Percentiles rank a stretch among this genome's conserved stretches.
Evolutionary conservation across 2,113 vertebrate genomes (phyloP).

Genomic region (Vombatus ursinus): DNA sequence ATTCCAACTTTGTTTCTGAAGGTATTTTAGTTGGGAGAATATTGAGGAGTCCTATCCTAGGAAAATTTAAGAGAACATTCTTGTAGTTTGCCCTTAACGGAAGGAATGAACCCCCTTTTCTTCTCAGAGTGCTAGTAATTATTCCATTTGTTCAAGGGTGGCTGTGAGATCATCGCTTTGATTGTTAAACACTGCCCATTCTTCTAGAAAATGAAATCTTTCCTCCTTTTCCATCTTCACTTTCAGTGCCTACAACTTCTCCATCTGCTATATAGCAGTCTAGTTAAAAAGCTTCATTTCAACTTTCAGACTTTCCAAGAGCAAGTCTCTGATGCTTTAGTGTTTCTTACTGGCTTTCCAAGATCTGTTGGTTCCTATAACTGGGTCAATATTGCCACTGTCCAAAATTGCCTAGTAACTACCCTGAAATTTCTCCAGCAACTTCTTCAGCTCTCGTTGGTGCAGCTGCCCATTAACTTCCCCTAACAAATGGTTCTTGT

Average conservation of each 20-base stretch:
- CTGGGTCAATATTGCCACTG: constrained; percentile 79
- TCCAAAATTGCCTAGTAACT: constrained; percentile 82
- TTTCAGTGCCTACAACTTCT: constrained; percentile 80
- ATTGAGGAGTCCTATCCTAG: constrained; percentile 25
- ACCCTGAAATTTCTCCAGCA: constrained; percentile 81
- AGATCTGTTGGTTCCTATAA: constrained; percentile 69
- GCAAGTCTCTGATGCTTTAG: constrained; percentile 52
- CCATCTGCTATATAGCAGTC: constrained; percentile 76
- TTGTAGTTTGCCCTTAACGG: neutral
- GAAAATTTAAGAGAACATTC: constrained; percentile 13
- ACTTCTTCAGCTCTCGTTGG: constrained; percentile 73
- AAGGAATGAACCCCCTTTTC: neutral
- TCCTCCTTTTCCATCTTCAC: neutral
- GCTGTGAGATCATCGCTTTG: constrained; percentile 65
- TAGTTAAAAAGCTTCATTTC: constrained; percentile 80
- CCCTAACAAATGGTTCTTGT: constrained; percentile 80
- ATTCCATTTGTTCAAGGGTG: constrained; percentile 64
- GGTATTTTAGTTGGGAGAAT: constrained; percentile 23
- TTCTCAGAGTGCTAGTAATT: constrained; percentile 76
- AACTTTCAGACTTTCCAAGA: constrained; percentile 78
- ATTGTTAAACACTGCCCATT: constrained; percentile 64
- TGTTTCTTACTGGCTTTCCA: constrained; percentile 64
- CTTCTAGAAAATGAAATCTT: constrained; percentile 62
- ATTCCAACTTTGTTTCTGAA: constrained; percentile 35
- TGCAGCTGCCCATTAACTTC: constrained; percentile 79